Percentiles rank a stretch among this genome's conserved stretches.
phyloP scores from a whole-genome alignment of 2,113 vertebrate species.

The Myrmecobius fasciatus region DNA sequence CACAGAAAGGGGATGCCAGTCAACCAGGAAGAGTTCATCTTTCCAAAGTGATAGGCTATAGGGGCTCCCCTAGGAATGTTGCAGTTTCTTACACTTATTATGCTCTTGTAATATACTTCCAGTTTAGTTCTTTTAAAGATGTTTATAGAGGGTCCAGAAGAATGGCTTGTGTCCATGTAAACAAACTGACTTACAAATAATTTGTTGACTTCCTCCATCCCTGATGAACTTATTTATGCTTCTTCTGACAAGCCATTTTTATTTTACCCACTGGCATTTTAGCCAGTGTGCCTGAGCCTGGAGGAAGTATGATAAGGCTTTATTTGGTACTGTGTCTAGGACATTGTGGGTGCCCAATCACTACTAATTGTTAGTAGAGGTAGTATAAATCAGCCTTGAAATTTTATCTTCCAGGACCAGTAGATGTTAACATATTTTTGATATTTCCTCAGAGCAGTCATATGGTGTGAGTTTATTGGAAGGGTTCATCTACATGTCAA shows the following conservation, averaged over 20 bases:
- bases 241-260: background rate
- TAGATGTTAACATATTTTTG: background rate
- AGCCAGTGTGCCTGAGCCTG: slow-evolving; percentile 33
- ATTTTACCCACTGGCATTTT: background rate
- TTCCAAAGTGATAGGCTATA: background rate
- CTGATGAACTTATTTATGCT: slow-evolving; percentile 22
- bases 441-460: background rate
- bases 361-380: background rate
- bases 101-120: background rate
- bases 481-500: background rate
- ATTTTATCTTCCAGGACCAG: slow-evolving; percentile 25
- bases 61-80: background rate
- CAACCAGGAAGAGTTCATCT: slow-evolving; percentile 34
- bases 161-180: slow-evolving; percentile 43
- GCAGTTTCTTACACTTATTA: slow-evolving; percentile 23
- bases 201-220: background rate
- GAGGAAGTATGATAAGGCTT: slow-evolving; percentile 38
- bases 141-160: background rate
- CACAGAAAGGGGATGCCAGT: background rate
- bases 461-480: background rate
- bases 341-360: background rate
- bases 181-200: slow-evolving; percentile 30
- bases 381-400: slow-evolving; percentile 28
- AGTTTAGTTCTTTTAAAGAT: background rate
- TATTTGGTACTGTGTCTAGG: background rate